Percentiles rank a stretch among this genome's conserved stretches.
phyloP scores from a whole-genome alignment of 1,140 invertebrate genomes.

The Phenacoccus solenopsis region DNA sequence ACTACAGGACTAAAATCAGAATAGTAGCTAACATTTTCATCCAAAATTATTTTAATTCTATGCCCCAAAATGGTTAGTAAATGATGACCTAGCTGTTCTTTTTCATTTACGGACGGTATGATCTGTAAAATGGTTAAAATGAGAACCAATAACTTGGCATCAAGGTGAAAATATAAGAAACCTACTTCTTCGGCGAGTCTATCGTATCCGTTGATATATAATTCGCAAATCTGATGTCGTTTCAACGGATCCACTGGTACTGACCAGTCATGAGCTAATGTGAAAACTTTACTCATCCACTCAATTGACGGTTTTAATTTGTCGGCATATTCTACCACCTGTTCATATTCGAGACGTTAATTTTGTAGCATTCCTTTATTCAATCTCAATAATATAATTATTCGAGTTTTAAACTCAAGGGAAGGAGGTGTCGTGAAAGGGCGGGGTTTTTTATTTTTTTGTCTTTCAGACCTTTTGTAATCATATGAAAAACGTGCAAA shows the following conservation, averaged over 20 bases:
- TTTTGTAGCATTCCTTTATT: too few relatives aligned
- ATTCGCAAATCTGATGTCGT: conserved; percentile 59
- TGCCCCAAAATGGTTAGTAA: conserved; percentile 58
- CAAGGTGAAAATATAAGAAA: neutral
- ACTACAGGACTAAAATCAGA: conserved; percentile 52
- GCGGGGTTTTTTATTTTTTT: too few relatives aligned
- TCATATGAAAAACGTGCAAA: too few relatives aligned
- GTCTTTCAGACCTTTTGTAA: too few relatives aligned
- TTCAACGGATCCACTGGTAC: conserved; percentile 60
- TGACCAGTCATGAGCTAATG: conserved; percentile 63
- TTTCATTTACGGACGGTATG: conserved; percentile 48
- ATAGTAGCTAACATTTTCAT: neutral
- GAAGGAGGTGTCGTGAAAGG: too few relatives aligned
- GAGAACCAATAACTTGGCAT: neutral
- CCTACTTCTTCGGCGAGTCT: conserved; percentile 56
- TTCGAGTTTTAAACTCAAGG: too few relatives aligned
- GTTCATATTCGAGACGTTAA: too few relatives aligned
- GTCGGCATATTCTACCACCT: neutral
- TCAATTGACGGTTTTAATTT: conserved; percentile 17
- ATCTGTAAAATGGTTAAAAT: conserved; percentile 35
- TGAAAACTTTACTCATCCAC: conserved; percentile 57
- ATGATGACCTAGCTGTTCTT: conserved; percentile 45
- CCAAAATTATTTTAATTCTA: conserved; percentile 42
- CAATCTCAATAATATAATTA: too few relatives aligned
- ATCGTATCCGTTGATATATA: conserved; percentile 66